Evolutionary conservation across 2,113 vertebrate species (phyloP), one percentile per base, ranked within the genome.

Genomic region (Campylorhamphus procurvoides): DNA sequence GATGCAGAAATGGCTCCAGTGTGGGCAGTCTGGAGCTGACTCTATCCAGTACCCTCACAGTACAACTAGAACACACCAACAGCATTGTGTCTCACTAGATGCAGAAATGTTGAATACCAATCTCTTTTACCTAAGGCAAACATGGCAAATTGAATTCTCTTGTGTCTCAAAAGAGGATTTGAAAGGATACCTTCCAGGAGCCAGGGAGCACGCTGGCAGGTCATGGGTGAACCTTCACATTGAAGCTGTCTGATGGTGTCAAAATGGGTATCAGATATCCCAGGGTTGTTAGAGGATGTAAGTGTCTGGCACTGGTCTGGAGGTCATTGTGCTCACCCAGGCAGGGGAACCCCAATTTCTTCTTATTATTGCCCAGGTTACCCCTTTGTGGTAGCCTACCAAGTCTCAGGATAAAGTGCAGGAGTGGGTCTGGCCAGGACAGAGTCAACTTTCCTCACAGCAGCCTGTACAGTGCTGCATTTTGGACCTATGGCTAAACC

Each of bases 151-250:
- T 44, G 27, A 77, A 71, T 89, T 84, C 31, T 8, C 16, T 89
- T 2, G 1, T n/a, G n/a, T 74, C 28, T 42, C 42, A 71, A n/a
- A 84, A 74, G 37, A 62, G 24, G 37, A 81, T 66, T 44, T 84
- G 50, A 81, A 95, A 71, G 25, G 25, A 19, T 20, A 31, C 63
- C 17, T 81, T 87, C 50, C n/a, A 81, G 77, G n/a, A 94, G 2
- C 4, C 33, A 46, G 29, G 16, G 29, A 55, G 10, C 25, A 24
- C 58, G 8, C 37, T 74, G 55, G 16, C 31, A 74, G 8, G 23
- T 31, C 4, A 0, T 33, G 69, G 11, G 42, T 4, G 8, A 63
- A 16, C 5, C n/a, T 9, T 73, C 0, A 0, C 2, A 0, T 28
- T 84, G 49, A 84, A 80, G 7, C 27, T 81, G 15, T 59, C 53